Percentiles rank a stretch among this genome's conserved stretches.
Evolutionary conservation across 1,140 invertebrate genomes (phyloP).

Genomic region (Drosophila ficusphila): DNA sequence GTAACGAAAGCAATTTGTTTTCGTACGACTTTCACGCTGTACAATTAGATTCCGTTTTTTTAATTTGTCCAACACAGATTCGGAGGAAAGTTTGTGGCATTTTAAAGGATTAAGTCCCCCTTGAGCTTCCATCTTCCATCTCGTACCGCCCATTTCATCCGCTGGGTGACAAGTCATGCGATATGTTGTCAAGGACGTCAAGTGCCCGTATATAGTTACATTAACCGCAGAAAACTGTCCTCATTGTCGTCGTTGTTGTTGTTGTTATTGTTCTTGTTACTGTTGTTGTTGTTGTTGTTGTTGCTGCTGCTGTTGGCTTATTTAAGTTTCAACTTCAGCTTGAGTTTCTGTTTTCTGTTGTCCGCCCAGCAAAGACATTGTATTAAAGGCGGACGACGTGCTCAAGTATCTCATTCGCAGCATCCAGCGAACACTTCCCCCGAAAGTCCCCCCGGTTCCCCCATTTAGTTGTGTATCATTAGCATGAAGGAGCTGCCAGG

Average conservation of each 20-base stretch:
- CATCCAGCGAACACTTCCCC: not conserved
- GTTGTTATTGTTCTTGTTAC: conserved; percentile 8
- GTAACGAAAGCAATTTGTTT: too few relatives aligned
- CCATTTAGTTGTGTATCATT: conserved; percentile 40
- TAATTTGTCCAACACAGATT: not conserved
- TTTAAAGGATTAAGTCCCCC: conserved; percentile 9
- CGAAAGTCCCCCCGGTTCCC: not conserved
- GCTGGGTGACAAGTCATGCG: conserved; percentile 42
- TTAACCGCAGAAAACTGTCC: conserved; percentile 51
- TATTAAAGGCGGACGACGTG: conserved; percentile 48
- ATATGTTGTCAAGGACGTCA: conserved; percentile 45
- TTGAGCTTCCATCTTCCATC: not conserved
- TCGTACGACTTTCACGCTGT: too few relatives aligned
- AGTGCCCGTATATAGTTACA: conserved; percentile 71
- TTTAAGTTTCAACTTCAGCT: conserved; percentile 72
- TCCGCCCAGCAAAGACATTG: conserved; percentile 28
- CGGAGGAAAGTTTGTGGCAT: not conserved
- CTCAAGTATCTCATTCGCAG: conserved; percentile 52
- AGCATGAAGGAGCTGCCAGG: conserved; percentile 28
- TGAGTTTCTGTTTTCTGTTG: conserved; percentile 20
- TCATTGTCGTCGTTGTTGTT: conserved; percentile 5
- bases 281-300: conserved; percentile 8
- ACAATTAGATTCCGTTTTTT: too few relatives aligned
- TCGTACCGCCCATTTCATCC: not conserved
- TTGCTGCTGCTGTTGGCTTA: conserved; percentile 42